Evolutionary conservation across 2,888 invertebrate species (phyloP).

Genomic region (Hemithea aestivaria): DNA sequence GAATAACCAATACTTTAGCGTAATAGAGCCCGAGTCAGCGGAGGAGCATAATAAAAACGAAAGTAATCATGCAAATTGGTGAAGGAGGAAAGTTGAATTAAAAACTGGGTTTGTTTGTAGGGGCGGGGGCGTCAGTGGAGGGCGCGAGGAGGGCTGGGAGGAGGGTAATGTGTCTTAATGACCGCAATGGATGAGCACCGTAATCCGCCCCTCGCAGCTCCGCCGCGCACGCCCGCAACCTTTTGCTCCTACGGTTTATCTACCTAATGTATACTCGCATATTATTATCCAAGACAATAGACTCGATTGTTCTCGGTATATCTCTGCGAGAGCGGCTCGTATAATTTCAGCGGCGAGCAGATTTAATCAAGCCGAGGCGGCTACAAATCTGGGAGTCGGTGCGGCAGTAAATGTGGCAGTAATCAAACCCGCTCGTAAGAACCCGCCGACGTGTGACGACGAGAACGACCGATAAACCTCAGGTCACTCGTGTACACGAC

Average conservation of each 20-base stretch:
- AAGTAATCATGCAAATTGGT: slow-evolving; percentile 80
- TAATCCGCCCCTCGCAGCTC: slow-evolving; percentile 61
- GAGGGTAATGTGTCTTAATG: slow-evolving; percentile 76
- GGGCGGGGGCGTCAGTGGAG: slow-evolving; percentile 17
- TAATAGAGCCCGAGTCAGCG: slow-evolving; percentile 45
- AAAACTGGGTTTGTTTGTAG: slow-evolving; percentile 61
- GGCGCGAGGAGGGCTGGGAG: slow-evolving; percentile 25
- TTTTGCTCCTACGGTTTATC: slow-evolving; percentile 54
- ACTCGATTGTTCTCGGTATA: slow-evolving; percentile 38
- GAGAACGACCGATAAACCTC: slow-evolving; percentile 33
- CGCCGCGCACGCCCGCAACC: slow-evolving; percentile 50
- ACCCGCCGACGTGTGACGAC: slow-evolving; percentile 28
- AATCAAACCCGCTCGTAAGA: slow-evolving; percentile 32
- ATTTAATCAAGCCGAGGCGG: slow-evolving; percentile 29
- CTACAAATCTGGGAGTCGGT: slow-evolving; percentile 16
- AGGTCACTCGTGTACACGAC: slow-evolving; percentile 39
- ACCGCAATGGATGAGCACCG: slow-evolving; percentile 73
- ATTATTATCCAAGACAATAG: slow-evolving; percentile 29
- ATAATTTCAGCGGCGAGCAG: slow-evolving; percentile 33
- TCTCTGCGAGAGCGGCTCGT: slow-evolving; percentile 23
- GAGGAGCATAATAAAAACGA: slow-evolving; percentile 73
- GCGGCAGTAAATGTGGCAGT: slow-evolving; percentile 36
- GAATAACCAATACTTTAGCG: slow-evolving; percentile 46
- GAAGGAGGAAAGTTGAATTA: slow-evolving; percentile 76
- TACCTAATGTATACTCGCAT: slow-evolving; percentile 37